These are phyloP conservation scores for Sweltsa coloradensis DNA, from an alignment of 1,140 invertebrate species.

Conservation along the genomic window DNA sequence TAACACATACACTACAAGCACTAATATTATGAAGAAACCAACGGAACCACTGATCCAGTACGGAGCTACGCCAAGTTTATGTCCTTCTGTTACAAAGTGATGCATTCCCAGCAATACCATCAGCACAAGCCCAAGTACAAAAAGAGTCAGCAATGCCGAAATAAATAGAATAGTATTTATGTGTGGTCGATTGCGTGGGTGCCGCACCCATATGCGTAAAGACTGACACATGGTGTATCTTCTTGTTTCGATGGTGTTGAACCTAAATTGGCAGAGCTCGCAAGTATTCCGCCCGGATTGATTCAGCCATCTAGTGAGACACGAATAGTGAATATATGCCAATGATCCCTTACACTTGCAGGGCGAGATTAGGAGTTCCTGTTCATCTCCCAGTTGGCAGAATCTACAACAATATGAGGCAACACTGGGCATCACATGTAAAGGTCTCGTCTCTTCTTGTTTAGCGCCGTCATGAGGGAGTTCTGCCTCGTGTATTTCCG, in stretches of 20 bases:
- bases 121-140: too few relatives aligned
- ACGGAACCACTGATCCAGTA: too few relatives aligned
- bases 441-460: background rate
- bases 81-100: too few relatives aligned
- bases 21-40: too few relatives aligned
- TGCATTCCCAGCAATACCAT: too few relatives aligned
- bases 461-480: background rate
- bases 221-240: background rate
- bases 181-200: background rate
- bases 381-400: background rate
- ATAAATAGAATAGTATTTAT: background rate
- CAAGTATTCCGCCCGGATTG: too few relatives aligned
- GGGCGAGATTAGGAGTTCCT: background rate
- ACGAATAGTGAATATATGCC: background rate
- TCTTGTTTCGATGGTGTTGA: background rate
- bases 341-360: background rate
- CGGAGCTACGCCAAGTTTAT: too few relatives aligned
- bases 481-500: background rate
- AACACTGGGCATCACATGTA: background rate
- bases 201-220: background rate
- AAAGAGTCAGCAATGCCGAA: background rate
- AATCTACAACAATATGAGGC: background rate
- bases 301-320: background rate
- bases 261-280: too few relatives aligned
- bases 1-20: too few relatives aligned